Conservation (phyloP, 2,888 invertebrate species). For the Orthosia cruda region DNA sequence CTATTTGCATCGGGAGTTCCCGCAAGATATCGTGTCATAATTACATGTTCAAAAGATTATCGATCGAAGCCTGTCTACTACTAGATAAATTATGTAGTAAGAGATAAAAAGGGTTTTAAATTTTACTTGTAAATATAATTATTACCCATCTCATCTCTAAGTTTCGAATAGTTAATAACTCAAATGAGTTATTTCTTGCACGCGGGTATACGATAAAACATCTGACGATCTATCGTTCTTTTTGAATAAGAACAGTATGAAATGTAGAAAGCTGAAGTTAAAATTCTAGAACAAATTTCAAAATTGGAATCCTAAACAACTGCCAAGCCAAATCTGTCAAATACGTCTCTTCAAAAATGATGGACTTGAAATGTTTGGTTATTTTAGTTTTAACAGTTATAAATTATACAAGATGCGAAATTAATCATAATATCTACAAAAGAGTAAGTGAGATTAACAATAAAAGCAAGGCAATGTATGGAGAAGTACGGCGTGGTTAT, state of each 20-base stretch:
- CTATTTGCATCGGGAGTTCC: no score
- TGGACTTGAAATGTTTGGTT: constrained; percentile 8
- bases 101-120: no score
- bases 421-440: constrained; percentile 19
- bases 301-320: constrained; percentile 26
- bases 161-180: no score
- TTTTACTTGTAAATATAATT: no score
- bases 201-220: neutral
- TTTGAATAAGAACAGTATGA: neutral
- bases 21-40: no score
- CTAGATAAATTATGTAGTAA: no score
- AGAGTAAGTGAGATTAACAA: constrained; percentile 43
- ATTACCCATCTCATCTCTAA: no score
- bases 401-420: constrained; percentile 23
- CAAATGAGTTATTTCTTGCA: neutral
- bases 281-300: constrained; percentile 22
- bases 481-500: constrained; percentile 3
- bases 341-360: constrained; percentile 48
- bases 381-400: constrained; percentile 37
- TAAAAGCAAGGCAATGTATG: constrained; percentile 46
- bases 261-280: neutral
- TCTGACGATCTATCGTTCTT: neutral
- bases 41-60: no score
- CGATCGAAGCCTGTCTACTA: no score
- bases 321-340: constrained; percentile 20